A percentile compares a stretch with the other conserved stretches of the same genome.
Evolutionary conservation across 2,888 invertebrate genomes (phyloP).

Genomic region (Notodonta ziczac): DNA sequence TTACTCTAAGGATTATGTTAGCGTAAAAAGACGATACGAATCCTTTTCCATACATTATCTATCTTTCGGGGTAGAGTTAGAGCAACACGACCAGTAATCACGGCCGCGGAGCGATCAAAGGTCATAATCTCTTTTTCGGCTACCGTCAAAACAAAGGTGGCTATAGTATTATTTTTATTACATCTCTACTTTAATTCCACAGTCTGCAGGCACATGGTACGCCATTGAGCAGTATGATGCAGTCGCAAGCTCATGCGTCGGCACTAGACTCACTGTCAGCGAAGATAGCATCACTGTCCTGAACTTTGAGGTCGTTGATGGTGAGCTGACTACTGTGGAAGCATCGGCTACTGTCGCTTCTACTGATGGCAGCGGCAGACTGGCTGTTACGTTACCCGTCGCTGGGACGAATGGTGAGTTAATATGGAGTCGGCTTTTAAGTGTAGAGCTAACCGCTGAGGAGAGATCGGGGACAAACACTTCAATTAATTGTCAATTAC

Average conservation of each 20-base stretch:
- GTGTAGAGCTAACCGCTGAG: not conserved
- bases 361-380: slow-evolving; percentile 54
- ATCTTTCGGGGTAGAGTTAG: no score
- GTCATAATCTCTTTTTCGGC: no score
- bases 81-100: no score
- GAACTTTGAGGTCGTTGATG: slow-evolving; percentile 68
- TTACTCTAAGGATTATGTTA: no score
- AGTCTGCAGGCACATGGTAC: slow-evolving; percentile 76
- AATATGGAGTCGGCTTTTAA: not conserved
- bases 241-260: slow-evolving; percentile 57
- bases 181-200: slow-evolving; percentile 15
- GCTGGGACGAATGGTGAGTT: slow-evolving; percentile 52
- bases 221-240: slow-evolving; percentile 66
- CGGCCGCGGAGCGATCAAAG: no score
- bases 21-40: no score
- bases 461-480: no score
- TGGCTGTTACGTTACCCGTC: slow-evolving; percentile 54
- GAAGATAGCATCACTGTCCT: slow-evolving; percentile 53
- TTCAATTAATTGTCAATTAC: no score
- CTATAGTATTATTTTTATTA: not conserved
- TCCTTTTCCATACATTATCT: no score
- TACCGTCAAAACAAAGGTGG: no score
- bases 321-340: slow-evolving; percentile 48
- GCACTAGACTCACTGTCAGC: slow-evolving; percentile 55
- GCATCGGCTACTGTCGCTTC: slow-evolving; percentile 57